These are phyloP conservation scores for Psilopogon haemacephalus DNA, from an alignment of 2,113 vertebrate genomes.

Conservation along the genomic window DNA sequence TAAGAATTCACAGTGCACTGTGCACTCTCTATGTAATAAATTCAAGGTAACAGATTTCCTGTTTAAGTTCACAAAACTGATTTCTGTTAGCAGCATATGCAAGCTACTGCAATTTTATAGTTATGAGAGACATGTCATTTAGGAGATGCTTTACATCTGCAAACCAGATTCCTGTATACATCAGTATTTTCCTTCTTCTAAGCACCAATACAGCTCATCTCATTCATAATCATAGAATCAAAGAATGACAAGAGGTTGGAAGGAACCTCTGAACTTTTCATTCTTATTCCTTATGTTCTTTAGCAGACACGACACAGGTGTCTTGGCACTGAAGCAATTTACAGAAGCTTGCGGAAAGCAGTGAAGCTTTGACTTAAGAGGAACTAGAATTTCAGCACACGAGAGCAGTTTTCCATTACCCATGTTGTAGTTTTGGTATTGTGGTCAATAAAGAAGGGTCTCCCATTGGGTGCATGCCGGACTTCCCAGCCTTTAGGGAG, in stretches of 20 bases:
- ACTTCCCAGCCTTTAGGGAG: conserved; percentile 93
- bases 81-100: neutral
- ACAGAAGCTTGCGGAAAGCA: neutral
- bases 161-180: neutral
- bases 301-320: neutral
- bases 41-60: neutral
- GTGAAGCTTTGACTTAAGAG: neutral
- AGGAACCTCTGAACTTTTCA: neutral
- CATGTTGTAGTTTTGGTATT: conserved; percentile 93
- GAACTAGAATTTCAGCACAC: neutral
- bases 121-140: neutral
- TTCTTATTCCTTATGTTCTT: neutral
- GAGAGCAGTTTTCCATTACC: conserved; percentile 72
- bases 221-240: neutral
- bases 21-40: neutral
- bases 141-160: neutral
- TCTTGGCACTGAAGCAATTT: neutral
- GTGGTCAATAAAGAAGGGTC: conserved; percentile 95
- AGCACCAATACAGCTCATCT: neutral
- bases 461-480: conserved; percentile 87
- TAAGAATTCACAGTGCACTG: neutral
- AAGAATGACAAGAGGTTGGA: neutral
- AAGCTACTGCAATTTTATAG: neutral
- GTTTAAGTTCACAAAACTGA: neutral
- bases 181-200: neutral